These are phyloP conservation scores for Ceratina australensis DNA, from an alignment of 1,140 invertebrate genomes.

Conservation along the genomic window DNA sequence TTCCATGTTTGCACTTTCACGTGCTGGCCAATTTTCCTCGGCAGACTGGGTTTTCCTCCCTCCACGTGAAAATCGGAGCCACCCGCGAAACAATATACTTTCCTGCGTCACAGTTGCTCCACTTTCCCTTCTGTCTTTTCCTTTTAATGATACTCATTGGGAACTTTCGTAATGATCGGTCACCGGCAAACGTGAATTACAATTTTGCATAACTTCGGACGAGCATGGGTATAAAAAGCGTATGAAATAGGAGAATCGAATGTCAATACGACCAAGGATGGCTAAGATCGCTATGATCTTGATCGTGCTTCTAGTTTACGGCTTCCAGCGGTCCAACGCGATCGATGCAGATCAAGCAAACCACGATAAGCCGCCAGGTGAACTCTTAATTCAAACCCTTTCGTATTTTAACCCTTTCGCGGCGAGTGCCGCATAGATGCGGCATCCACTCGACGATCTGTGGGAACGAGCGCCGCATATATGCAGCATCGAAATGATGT, in stretches of 20 bases:
- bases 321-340: conserved; percentile 2
- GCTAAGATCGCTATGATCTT: conserved; percentile 44
- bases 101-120: conserved; percentile 54
- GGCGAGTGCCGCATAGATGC: too few relatives aligned
- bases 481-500: too few relatives aligned
- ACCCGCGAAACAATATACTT: conserved; percentile 60
- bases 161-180: conserved; percentile 51
- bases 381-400: conserved; percentile 10
- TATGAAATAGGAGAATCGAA: conserved; percentile 62
- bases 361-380: conserved; percentile 37
- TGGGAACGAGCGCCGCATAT: too few relatives aligned
- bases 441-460: too few relatives aligned
- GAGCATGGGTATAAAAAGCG: background rate
- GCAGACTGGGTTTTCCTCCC: background rate
- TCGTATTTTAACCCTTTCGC: too few relatives aligned
- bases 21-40: background rate
- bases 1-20: conserved; percentile 14
- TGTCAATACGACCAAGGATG: conserved; percentile 47
- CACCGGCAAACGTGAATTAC: conserved; percentile 44
- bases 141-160: conserved; percentile 61
- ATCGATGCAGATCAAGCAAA: conserved; percentile 8
- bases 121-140: conserved; percentile 62
- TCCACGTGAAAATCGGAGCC: conserved; percentile 52
- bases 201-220: conserved; percentile 58
- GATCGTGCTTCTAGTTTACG: conserved; percentile 47